Base-by-base conservation (phyloP, 2,113 vertebrate genomes). In the Balaenoptera acutorostrata region DNA sequence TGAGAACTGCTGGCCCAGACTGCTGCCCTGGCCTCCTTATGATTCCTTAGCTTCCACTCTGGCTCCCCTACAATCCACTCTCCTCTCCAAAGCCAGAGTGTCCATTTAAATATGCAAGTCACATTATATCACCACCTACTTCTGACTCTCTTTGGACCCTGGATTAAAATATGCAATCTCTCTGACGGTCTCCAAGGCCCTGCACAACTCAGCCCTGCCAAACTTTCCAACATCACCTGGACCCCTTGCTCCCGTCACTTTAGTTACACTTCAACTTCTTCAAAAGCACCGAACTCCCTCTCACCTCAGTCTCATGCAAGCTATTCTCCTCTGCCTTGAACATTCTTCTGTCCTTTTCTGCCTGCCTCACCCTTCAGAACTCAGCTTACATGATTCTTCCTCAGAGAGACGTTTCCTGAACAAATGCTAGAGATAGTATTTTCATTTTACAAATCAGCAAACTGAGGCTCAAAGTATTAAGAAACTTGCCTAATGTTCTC, bases 401-500 rank as follows among this genome's bases (percentile, higher is more conserved):
- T 92, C 59, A 90, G 39, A 59, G 6, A 95, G 8, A 36, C 8
- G 29, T 88, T 94, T 88, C 39, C n/a, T 71, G 14, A 64, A 15
- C 20, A 93, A 96, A 92, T 27, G 13, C 33, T 49, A 46, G 8
- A 80, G 39, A 61, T 4, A 75, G 33, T 59, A 66, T 17, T 52
- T 95, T 94, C n/a, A 93, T 71, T 85, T 92, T 85, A 93, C 61
- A 81, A 66, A 31, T 68, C 41, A 31, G 74, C 23, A 96, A 85
- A 95, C 39, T 12, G 25, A 83, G 39, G 15, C 8, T 44, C 72
- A 87, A 93, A 80, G 36, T 71, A 84, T 64, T 61, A 66, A 90
- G 66, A 96, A 90, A 74, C 2, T 23, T 89, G 23, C 36, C 36
- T 61, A 80, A 68, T 57, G 36, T 57, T 80, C 64, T 94, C 80